A percentile compares a stretch with the other conserved stretches of the same genome.
Evolutionary conservation across 1,140 invertebrate genomes (phyloP).

Genomic region (Saxidomus purpurata): DNA sequence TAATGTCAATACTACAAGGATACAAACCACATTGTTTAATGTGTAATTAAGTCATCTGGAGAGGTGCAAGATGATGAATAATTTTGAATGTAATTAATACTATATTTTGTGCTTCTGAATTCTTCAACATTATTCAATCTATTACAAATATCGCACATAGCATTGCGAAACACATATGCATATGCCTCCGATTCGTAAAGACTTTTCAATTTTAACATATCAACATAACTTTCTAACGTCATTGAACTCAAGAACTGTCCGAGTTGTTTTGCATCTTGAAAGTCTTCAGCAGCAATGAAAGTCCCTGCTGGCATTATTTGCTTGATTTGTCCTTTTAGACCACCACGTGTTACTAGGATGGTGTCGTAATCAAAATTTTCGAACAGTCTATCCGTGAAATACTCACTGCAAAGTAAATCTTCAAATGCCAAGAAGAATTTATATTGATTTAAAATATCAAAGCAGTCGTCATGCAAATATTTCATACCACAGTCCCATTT

Average conservation of each 20-base stretch:
- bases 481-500: neutral
- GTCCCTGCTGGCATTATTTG: neutral
- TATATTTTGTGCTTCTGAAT: neutral
- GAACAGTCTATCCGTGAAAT: slow-evolving; percentile 57
- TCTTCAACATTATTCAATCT: neutral
- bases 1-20: no score
- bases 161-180: neutral
- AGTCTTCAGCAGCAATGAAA: slow-evolving; percentile 41
- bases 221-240: neutral
- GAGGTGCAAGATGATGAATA: no score
- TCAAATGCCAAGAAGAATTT: slow-evolving; percentile 49
- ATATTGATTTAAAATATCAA: neutral
- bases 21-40: no score
- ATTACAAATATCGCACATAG: slow-evolving; percentile 28
- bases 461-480: neutral
- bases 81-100: no score
- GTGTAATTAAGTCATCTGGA: no score
- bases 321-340: neutral
- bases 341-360: slow-evolving; percentile 25
- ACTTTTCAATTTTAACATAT: neutral
- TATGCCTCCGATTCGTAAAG: neutral
- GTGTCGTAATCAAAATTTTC: slow-evolving; percentile 29
- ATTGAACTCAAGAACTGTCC: neutral
- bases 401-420: slow-evolving; percentile 38
- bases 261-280: neutral